Percentiles rank a stretch among this genome's conserved stretches.
Evolutionary conservation across 2,888 invertebrate species (phyloP).

Genomic region (Terebella lapidaria): DNA sequence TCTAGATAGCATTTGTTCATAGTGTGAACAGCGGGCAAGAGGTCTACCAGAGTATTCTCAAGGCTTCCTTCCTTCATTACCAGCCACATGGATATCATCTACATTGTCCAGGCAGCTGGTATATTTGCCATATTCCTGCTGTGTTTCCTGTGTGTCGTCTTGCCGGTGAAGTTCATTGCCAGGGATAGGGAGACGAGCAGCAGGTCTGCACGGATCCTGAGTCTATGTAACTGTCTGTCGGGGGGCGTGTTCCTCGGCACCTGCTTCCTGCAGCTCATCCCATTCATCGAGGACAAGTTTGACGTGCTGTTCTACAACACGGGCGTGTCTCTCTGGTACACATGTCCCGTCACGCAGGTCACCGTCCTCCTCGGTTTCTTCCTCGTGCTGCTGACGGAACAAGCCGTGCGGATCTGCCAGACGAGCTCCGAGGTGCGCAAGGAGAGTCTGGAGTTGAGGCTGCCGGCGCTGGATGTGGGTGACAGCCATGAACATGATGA

Average conservation of each 20-base stretch:
- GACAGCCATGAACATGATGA: background rate
- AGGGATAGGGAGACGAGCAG: background rate
- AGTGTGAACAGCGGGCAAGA: no score
- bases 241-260: constrained; percentile 49
- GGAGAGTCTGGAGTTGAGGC: background rate
- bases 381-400: constrained; percentile 41
- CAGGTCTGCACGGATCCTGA: constrained; percentile 18
- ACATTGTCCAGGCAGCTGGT: constrained; percentile 18
- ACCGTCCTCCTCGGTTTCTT: constrained; percentile 45
- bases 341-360: constrained; percentile 9
- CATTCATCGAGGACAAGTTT: constrained; percentile 39
- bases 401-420: constrained; percentile 25
- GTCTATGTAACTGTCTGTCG: constrained; percentile 36
- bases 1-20: no score
- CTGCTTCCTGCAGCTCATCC: constrained; percentile 48
- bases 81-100: constrained; percentile 13
- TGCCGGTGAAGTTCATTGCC: constrained; percentile 19
- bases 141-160: constrained; percentile 17
- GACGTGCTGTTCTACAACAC: constrained; percentile 29
- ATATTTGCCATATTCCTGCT: constrained; percentile 17
- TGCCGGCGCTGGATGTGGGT: constrained; percentile 1
- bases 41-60: no score
- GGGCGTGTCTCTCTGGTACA: constrained; percentile 30
- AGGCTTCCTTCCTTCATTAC: no score
- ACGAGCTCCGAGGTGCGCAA: background rate